These are phyloP conservation scores for Pycnomerus fuliginosus DNA, from an alignment of 2,888 invertebrate species.

Conservation along the genomic window DNA sequence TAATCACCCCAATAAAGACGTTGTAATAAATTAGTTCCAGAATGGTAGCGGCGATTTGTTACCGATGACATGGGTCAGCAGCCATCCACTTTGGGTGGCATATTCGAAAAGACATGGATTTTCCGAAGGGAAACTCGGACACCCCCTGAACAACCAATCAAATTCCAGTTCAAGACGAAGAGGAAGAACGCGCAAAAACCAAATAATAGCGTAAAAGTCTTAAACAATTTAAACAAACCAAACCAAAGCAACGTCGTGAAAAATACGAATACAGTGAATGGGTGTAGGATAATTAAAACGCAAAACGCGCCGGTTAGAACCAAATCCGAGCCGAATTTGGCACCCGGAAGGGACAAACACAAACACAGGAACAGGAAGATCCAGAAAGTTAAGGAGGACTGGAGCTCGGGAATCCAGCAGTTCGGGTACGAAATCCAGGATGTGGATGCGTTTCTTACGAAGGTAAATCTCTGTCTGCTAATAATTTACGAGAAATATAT, in stretches of 20 bases:
- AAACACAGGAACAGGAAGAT: constrained; percentile 53
- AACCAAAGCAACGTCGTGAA: constrained; percentile 27
- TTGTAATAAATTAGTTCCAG: too few relatives aligned
- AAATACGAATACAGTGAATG: constrained; percentile 32
- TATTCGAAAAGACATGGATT: constrained; percentile 60
- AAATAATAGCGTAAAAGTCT: not conserved
- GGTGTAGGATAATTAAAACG: constrained; percentile 34
- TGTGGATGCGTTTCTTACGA: constrained; percentile 74
- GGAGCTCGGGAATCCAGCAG: constrained; percentile 37
- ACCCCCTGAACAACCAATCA: constrained; percentile 50
- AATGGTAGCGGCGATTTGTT: too few relatives aligned
- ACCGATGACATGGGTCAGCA: constrained; percentile 56
- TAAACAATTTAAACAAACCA: constrained; percentile 16
- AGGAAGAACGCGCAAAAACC: constrained; percentile 35
- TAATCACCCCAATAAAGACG: too few relatives aligned
- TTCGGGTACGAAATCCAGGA: constrained; percentile 82
- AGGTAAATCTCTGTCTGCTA: too few relatives aligned
- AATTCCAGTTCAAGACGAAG: constrained; percentile 50
- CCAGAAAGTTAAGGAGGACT: constrained; percentile 45
- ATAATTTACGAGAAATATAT: too few relatives aligned
- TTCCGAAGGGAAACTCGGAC: constrained; percentile 60
- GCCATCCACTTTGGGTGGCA: constrained; percentile 52
- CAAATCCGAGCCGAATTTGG: constrained; percentile 58
- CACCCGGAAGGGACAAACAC: constrained; percentile 56
- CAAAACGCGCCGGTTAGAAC: constrained; percentile 49